Conservation (phyloP, 2,888 invertebrate genomes). For the Drosophila melanosoma region DNA sequence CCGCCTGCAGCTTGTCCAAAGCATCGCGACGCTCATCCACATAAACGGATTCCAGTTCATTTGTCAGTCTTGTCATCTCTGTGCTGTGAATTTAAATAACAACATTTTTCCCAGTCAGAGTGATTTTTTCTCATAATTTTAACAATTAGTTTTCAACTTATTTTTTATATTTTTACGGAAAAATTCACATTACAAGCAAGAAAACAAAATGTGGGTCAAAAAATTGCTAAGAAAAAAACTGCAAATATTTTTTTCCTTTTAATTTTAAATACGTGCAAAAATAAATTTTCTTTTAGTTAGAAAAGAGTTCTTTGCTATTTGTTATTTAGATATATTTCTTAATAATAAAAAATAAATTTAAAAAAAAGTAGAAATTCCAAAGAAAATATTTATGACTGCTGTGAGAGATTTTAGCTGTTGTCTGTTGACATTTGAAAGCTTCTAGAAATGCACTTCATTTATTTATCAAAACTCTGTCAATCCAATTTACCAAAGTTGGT, state of each 20-base stretch:
- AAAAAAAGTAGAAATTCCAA: background rate
- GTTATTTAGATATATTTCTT: background rate
- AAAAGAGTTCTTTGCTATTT: background rate
- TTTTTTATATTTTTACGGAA: fast-evolving
- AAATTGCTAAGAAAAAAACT: too few relatives aligned
- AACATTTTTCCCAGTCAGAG: too few relatives aligned
- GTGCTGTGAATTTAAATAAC: slow-evolving; percentile 78
- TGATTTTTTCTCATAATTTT: background rate
- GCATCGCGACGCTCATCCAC: slow-evolving; percentile 87
- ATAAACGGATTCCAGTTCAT: slow-evolving; percentile 87
- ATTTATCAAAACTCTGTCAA: background rate
- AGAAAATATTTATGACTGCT: background rate
- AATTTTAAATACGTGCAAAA: too few relatives aligned
- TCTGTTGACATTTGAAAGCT: background rate
- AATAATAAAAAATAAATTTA: background rate
- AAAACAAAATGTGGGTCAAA: too few relatives aligned
- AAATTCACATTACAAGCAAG: background rate
- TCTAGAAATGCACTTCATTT: background rate
- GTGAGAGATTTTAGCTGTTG: background rate
- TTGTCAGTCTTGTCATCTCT: slow-evolving; percentile 88
- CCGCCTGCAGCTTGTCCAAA: slow-evolving; percentile 86
- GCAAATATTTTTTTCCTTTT: too few relatives aligned
- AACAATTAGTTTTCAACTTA: background rate
- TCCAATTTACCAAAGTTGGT: background rate
- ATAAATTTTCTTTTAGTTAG: too few relatives aligned